Conservation (phyloP, 2,113 vertebrate genomes). For the Chaetops frenatus region DNA sequence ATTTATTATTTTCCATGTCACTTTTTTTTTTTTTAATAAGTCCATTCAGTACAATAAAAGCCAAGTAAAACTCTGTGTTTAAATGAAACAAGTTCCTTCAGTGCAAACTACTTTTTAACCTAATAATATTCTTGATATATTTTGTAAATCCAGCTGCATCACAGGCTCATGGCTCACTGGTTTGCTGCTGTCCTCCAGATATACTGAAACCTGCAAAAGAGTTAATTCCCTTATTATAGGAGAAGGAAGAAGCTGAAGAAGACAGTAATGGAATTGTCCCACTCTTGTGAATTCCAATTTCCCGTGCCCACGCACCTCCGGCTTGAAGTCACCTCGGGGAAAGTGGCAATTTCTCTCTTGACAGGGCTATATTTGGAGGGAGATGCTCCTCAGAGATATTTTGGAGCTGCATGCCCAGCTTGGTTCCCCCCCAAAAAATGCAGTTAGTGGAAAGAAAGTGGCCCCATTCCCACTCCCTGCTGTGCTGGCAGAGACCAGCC, state of each 20-base stretch:
- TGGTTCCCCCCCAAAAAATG: background rate
- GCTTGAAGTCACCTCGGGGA: background rate
- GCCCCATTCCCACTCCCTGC: background rate
- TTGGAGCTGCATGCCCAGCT: background rate
- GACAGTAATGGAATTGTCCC: conserved; percentile 48
- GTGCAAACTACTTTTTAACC: conserved; percentile 55
- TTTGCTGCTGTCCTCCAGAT: background rate
- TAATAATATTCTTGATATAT: conserved; percentile 44
- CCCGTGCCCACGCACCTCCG: background rate
- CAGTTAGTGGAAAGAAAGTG: background rate
- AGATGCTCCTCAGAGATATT: background rate
- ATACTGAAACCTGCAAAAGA: background rate
- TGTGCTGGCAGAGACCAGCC: rapidly evolving
- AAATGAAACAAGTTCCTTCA: conserved; percentile 47
- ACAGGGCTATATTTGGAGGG: background rate
- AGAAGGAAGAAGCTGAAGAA: conserved; percentile 24
- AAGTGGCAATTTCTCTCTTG: conserved; percentile 57
- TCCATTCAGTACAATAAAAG: conserved; percentile 58
- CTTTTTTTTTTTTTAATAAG: background rate
- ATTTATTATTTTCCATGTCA: conserved; percentile 45
- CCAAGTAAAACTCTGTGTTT: conserved; percentile 38
- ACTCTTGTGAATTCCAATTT: conserved; percentile 55
- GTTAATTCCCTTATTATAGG: conserved; percentile 37
- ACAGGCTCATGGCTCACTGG: background rate
- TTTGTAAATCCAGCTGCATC: conserved; percentile 69